A percentile compares a stretch with the other conserved stretches of the same genome.
Conservation (phyloP, 1,140 invertebrate species). For the Conus ventricosus region DNA sequence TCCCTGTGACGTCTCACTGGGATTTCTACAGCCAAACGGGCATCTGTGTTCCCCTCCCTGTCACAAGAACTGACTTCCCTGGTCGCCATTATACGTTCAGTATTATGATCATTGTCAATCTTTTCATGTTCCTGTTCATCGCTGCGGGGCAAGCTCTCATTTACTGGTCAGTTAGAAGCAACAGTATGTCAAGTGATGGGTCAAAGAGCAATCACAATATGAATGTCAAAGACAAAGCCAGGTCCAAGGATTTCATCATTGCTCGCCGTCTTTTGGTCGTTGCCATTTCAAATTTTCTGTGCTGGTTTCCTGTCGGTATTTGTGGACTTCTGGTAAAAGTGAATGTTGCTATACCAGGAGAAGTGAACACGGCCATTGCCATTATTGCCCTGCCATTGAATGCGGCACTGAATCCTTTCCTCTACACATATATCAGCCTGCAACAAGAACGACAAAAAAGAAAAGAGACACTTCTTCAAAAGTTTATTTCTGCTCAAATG, state of each 20-base stretch:
- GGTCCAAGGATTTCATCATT: not conserved
- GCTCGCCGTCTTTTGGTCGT: not conserved
- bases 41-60: not conserved
- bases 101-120: slow-evolving; percentile 47
- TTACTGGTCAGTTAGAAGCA: slow-evolving; percentile 24
- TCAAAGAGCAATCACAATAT: not conserved
- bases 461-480: too few relatives aligned
- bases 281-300: too few relatives aligned
- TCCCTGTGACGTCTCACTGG: not conserved
- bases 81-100: not conserved
- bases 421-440: too few relatives aligned
- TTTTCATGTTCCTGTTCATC: slow-evolving; percentile 24
- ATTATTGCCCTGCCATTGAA: too few relatives aligned
- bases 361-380: too few relatives aligned
- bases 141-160: slow-evolving; percentile 43
- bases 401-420: too few relatives aligned
- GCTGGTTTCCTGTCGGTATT: too few relatives aligned
- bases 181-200: not conserved
- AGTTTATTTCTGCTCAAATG: too few relatives aligned
- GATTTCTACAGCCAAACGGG: slow-evolving; percentile 14
- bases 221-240: not conserved
- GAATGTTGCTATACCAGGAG: too few relatives aligned
- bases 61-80: not conserved
- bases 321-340: too few relatives aligned
- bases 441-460: too few relatives aligned